Evolutionary conservation across 2,888 invertebrate species (phyloP).

Genomic region (Trimorus sp.): DNA sequence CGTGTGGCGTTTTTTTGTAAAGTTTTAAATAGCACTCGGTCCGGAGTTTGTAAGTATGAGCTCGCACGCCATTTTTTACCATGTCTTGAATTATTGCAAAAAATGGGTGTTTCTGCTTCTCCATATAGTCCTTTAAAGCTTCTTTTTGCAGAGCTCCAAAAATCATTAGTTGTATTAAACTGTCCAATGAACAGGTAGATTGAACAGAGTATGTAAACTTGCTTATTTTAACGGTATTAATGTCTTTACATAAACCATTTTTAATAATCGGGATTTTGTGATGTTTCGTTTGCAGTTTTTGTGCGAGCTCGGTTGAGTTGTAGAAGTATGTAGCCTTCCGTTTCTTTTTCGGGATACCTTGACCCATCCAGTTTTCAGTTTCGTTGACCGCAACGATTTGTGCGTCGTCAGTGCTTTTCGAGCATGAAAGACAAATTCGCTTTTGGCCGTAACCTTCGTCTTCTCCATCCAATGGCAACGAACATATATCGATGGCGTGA

Average conservation of each 20-base stretch:
- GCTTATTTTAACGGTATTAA: constrained; percentile 23
- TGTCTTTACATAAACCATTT: constrained; percentile 18
- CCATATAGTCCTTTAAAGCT: too few species aligned
- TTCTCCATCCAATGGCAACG: too few species aligned
- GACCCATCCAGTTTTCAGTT: constrained; percentile 27
- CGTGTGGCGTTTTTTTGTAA: too few species aligned
- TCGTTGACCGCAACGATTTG: constrained; percentile 11
- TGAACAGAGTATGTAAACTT: too few species aligned
- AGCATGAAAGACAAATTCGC: constrained; percentile 10
- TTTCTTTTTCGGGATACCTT: constrained; percentile 13
- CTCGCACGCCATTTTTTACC: too few species aligned
- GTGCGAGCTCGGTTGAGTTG: constrained; percentile 11
- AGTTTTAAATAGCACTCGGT: too few species aligned
- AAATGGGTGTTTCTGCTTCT: too few species aligned
- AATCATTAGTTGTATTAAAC: too few species aligned
- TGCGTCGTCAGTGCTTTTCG: not conserved
- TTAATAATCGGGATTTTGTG: constrained; percentile 17
- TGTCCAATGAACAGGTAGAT: too few species aligned
- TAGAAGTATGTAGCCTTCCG: constrained; percentile 4
- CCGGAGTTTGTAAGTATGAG: too few species aligned
- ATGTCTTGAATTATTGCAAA: too few species aligned
- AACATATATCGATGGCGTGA: constrained; percentile 31
- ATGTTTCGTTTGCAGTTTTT: not conserved
- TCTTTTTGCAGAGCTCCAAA: too few species aligned
- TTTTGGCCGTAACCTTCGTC: constrained; percentile 14